Conservation (phyloP, 2,797 vertebrate species). For the Pristis pectinata region DNA sequence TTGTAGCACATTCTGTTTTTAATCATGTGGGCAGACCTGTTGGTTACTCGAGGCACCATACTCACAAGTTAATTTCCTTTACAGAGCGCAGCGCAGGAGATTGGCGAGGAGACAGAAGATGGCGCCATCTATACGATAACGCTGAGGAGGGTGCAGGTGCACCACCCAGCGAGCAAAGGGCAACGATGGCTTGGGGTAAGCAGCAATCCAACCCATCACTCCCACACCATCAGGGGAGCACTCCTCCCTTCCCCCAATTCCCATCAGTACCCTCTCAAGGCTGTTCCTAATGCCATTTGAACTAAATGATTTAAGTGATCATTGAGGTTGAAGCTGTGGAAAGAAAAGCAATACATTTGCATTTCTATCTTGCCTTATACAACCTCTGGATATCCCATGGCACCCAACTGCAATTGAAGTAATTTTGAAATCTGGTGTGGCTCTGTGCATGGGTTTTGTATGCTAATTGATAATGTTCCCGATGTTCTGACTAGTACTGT, state of each 20-base stretch:
- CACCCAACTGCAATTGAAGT: background rate
- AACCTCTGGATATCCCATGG: background rate
- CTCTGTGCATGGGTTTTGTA: too few species aligned
- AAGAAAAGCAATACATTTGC: background rate
- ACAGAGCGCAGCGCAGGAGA: constrained; percentile 96
- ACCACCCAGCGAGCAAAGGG: constrained; percentile 83
- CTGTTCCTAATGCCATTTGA: background rate
- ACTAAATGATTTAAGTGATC: background rate
- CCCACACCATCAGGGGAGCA: too few species aligned
- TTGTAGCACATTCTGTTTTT: too few species aligned
- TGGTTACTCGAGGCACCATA: background rate
- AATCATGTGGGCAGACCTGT: too few species aligned
- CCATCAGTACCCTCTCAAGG: background rate
- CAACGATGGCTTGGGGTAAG: constrained; percentile 87
- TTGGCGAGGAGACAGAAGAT: constrained; percentile 90
- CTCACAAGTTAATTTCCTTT: constrained; percentile 20
- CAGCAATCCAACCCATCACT: background rate
- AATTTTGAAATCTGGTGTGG: background rate
- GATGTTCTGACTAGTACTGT: background rate
- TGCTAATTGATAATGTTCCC: too few species aligned
- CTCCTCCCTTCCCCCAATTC: background rate
- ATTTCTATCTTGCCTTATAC: background rate
- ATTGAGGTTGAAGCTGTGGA: background rate
- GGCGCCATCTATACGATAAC: constrained; percentile 94
- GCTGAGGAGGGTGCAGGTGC: constrained; percentile 85